Conservation (phyloP, 2,113 vertebrate genomes). For the Perca schrenkii region DNA sequence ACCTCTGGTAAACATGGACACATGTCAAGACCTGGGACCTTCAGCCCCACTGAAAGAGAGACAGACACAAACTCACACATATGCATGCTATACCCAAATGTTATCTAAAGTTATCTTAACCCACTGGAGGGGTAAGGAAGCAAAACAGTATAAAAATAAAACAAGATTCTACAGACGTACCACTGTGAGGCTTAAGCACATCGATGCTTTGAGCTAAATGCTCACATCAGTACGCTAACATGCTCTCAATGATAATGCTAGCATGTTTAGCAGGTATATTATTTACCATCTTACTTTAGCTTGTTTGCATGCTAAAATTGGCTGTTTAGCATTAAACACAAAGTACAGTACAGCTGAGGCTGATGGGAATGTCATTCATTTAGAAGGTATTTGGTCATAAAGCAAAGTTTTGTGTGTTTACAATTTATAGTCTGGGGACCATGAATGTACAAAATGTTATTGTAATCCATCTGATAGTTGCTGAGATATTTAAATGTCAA, state of each 20-base stretch:
- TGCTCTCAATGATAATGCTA: too few relatives aligned
- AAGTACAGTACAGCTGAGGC: too few relatives aligned
- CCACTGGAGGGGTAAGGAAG: neutral
- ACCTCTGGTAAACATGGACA: slow-evolving; percentile 47
- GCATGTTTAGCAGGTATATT: too few relatives aligned
- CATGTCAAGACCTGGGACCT: slow-evolving; percentile 23
- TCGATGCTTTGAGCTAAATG: too few relatives aligned
- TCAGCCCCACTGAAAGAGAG: slow-evolving; percentile 15
- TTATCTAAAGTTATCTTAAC: neutral
- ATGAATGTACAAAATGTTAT: neutral
- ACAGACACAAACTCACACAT: neutral
- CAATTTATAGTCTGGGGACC: neutral
- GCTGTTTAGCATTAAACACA: too few relatives aligned
- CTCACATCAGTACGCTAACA: too few relatives aligned
- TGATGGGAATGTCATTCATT: too few relatives aligned
- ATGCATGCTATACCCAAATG: neutral
- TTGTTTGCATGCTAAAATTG: too few relatives aligned
- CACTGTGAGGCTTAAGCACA: too few relatives aligned
- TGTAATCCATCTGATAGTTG: neutral
- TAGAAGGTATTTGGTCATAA: too few relatives aligned
- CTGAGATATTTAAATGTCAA: neutral
- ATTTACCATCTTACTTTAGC: too few relatives aligned
- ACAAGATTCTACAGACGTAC: neutral
- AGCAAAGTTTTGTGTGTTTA: neutral
- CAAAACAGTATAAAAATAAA: too few relatives aligned